Percentiles rank a stretch among this genome's conserved stretches.
Conservation (phyloP, 2,113 vertebrate genomes). For the Neodontobutis hainanensis region DNA sequence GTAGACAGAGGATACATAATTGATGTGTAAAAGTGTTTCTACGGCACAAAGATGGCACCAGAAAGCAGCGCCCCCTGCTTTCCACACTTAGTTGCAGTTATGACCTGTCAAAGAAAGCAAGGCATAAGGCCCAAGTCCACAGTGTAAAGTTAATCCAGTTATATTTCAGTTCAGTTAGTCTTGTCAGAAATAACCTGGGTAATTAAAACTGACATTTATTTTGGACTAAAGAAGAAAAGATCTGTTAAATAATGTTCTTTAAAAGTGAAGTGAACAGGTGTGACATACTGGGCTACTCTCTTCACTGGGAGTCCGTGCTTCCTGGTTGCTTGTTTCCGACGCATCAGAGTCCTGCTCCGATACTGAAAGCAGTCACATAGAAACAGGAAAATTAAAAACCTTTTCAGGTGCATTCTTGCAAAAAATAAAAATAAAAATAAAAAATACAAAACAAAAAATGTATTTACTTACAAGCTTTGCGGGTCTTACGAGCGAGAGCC, state of each 20-base stretch:
- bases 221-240: too few relatives aligned
- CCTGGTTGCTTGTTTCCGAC: conserved; percentile 63
- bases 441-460: too few relatives aligned
- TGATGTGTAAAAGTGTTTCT: conserved; percentile 57
- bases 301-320: conserved; percentile 66
- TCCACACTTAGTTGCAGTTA: conserved; percentile 20
- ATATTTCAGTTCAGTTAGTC: neutral
- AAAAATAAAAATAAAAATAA: too few relatives aligned
- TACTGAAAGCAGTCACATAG: conserved; percentile 63
- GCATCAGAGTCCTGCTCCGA: conserved; percentile 79
- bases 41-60: conserved; percentile 43
- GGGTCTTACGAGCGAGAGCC: conserved; percentile 92
- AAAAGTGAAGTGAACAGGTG: conserved; percentile 4
- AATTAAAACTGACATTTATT: neutral
- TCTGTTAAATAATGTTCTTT: neutral
- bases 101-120: too few relatives aligned
- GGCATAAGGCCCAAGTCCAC: neutral
- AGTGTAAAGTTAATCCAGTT: neutral
- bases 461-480: conserved; percentile 89
- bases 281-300: conserved; percentile 74
- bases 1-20: conserved; percentile 62
- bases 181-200: neutral
- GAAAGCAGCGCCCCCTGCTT: conserved; percentile 37
- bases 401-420: neutral
- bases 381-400: neutral